Conservation (phyloP, 2,888 invertebrate genomes). For the Patella ulyssiponensis region DNA sequence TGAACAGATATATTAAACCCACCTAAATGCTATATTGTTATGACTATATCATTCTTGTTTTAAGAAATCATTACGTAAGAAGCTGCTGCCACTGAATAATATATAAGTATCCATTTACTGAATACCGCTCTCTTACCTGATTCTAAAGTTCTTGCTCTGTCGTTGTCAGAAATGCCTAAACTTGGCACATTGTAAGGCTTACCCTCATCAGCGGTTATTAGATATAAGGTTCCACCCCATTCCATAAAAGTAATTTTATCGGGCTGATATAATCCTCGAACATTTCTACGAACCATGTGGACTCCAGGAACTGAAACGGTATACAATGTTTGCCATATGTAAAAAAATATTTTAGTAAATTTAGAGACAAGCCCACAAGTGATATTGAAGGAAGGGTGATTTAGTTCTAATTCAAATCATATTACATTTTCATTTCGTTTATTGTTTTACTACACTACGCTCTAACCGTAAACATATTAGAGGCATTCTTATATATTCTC, state of each 20-base stretch:
- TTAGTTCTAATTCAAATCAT: too few species aligned
- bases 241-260: slow-evolving; percentile 20
- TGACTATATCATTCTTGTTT: too few species aligned
- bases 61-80: too few species aligned
- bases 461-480: too few species aligned
- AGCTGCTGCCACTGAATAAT: too few species aligned
- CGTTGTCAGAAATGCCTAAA: slow-evolving; percentile 15
- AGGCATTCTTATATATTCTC: too few species aligned
- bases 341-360: slow-evolving; percentile 10
- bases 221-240: slow-evolving; percentile 15
- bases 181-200: slow-evolving; percentile 16
- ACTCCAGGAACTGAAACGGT: slow-evolving; percentile 6
- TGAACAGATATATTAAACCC: too few species aligned
- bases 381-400: too few species aligned
- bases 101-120: too few species aligned
- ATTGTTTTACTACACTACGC: too few species aligned
- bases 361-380: not conserved
- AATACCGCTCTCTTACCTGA: not conserved
- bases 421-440: too few species aligned
- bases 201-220: slow-evolving; percentile 24
- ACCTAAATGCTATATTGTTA: too few species aligned
- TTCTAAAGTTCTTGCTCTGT: slow-evolving; percentile 15
- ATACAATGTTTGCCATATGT: not conserved
- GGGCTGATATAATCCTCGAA: slow-evolving; percentile 20
- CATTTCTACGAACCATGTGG: not conserved